These are phyloP conservation scores for Psettodes erumei DNA, from an alignment of 2,113 vertebrate genomes.

Conservation along the genomic window DNA sequence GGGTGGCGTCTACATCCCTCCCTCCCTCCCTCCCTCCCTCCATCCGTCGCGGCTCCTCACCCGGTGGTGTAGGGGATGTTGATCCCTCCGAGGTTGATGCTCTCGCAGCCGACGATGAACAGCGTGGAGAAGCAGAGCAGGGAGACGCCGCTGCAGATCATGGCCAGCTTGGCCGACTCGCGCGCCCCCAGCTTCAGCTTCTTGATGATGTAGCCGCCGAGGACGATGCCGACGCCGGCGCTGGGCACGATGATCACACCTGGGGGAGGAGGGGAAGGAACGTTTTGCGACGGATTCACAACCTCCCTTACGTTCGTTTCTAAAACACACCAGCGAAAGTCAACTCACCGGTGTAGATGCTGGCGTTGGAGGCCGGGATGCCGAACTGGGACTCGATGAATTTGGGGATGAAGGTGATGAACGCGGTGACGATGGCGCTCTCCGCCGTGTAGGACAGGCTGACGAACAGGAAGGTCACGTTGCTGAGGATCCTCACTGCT, in stretches of 20 bases:
- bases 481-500: conserved; percentile 97
- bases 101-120: conserved; percentile 98
- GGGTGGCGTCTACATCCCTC: too few relatives aligned
- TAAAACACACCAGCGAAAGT: too few relatives aligned
- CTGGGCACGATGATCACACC: conserved; percentile 97
- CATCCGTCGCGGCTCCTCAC: conserved; percentile 56
- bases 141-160: conserved; percentile 98
- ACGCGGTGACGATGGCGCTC: conserved; percentile 99
- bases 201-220: conserved; percentile 98
- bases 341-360: conserved; percentile 97
- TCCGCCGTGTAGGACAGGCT: conserved; percentile 99
- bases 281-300: too few relatives aligned
- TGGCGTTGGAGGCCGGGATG: conserved; percentile 97
- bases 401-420: conserved; percentile 99
- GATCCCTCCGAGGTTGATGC: conserved; percentile 97
- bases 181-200: conserved; percentile 94
- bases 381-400: conserved; percentile 99
- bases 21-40: too few relatives aligned
- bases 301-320: too few relatives aligned
- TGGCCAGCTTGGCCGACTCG: conserved; percentile 97
- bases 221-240: conserved; percentile 95
- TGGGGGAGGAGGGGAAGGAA: conserved; percentile 55
- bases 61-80: conserved; percentile 98
- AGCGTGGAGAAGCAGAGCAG: conserved; percentile 97
- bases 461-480: conserved; percentile 99